These are phyloP conservation scores for Chiridota heheva DNA, from an alignment of 35 echinoderm and acorn worm genomes.

Conservation along the genomic window DNA sequence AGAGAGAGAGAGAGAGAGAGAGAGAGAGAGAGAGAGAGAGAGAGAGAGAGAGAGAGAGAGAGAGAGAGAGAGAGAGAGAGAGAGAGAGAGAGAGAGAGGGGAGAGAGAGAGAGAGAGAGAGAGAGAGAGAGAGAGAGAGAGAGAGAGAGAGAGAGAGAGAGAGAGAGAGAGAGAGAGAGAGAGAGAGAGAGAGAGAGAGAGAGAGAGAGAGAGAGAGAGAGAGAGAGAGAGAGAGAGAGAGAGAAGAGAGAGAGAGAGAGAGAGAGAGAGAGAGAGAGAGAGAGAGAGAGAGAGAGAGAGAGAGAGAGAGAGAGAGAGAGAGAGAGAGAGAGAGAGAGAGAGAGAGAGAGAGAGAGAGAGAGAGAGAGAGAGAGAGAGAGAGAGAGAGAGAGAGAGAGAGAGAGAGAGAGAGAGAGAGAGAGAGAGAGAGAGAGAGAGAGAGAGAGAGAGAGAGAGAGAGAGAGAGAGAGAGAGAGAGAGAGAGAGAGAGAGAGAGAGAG, in stretches of 20 bases:
- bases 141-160: constrained; percentile 7
- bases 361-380: constrained; percentile 7
- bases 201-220: constrained; percentile 7
- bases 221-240: constrained; percentile 7
- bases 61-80: constrained; percentile 7
- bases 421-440: constrained; percentile 7
- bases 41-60: constrained; percentile 7
- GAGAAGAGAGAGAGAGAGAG: constrained; percentile 7
- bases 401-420: constrained; percentile 7
- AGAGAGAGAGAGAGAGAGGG: constrained; percentile 7
- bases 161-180: constrained; percentile 7
- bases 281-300: constrained; percentile 3
- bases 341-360: constrained; percentile 8
- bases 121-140: constrained; percentile 3
- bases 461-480: constrained; percentile 11
- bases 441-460: too few relatives aligned
- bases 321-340: constrained; percentile 7
- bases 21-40: constrained; percentile 7
- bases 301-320: constrained; percentile 7
- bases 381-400: constrained; percentile 3
- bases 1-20: constrained; percentile 7
- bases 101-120: constrained; percentile 7
- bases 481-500: constrained; percentile 11
- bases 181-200: constrained; percentile 8
- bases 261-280: constrained; percentile 7